Conservation (phyloP, 2,888 invertebrate species). For the Scaptomyza polygonia region DNA sequence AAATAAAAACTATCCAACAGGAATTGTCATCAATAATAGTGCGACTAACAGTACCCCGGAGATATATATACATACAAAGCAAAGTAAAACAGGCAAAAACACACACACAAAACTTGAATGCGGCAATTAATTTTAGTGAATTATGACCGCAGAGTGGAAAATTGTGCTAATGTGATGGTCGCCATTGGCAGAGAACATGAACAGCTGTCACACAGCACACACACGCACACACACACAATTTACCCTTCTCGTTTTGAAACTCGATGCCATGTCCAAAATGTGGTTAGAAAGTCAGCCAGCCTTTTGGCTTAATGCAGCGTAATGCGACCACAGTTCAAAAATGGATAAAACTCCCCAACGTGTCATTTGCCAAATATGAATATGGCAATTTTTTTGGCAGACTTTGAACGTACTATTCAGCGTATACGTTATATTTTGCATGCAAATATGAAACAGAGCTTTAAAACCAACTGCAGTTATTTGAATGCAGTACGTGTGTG, state of each 20-base stretch:
- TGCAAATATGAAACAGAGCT: constrained; percentile 22
- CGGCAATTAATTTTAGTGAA: constrained; percentile 78
- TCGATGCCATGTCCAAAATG: constrained; percentile 47
- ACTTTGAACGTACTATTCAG: constrained; percentile 13
- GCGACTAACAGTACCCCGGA: constrained; percentile 21
- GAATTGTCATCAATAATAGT: constrained; percentile 35
- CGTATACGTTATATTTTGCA: constrained; percentile 62
- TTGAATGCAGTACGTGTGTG: background rate
- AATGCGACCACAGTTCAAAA: constrained; percentile 54
- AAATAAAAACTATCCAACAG: constrained; percentile 15
- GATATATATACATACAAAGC: constrained; percentile 6
- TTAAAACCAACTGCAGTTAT: constrained; percentile 36
- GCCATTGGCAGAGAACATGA: constrained; percentile 59
- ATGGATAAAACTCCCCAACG: constrained; percentile 56
- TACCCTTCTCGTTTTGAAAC: constrained; percentile 24
- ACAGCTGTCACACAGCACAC: constrained; percentile 68
- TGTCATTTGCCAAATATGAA: constrained; percentile 63
- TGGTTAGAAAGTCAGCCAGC: constrained; percentile 44
- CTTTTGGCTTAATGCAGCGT: constrained; percentile 46
- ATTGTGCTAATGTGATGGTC: constrained; percentile 70
- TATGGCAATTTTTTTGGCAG: constrained; percentile 40
- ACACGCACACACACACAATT: constrained; percentile 1
- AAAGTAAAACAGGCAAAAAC: constrained; percentile 22
- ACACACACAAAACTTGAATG: constrained; percentile 54
- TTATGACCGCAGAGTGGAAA: constrained; percentile 73